These are phyloP conservation scores for Acanthis flammea DNA, from an alignment of 2,797 vertebrate genomes.

Conservation along the genomic window DNA sequence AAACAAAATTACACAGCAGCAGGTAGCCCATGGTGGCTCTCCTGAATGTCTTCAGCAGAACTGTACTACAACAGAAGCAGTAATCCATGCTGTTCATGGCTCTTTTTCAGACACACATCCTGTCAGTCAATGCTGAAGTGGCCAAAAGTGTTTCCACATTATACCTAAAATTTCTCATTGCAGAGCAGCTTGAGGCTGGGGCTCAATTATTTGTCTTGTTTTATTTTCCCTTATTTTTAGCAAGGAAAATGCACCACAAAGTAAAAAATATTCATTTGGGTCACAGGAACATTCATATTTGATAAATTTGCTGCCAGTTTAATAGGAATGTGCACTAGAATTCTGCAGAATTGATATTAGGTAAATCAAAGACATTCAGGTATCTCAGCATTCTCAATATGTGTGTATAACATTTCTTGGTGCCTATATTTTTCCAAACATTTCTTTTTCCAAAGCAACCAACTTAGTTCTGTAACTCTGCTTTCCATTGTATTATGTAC, in stretches of 20 bases:
- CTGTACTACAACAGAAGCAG: background rate
- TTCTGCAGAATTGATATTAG: background rate
- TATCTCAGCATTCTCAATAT: background rate
- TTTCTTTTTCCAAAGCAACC: background rate
- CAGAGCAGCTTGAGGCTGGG: background rate
- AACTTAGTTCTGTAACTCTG: background rate
- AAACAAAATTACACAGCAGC: slow-evolving; percentile 5
- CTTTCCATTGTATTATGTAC: background rate
- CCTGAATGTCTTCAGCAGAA: background rate
- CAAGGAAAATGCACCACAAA: background rate
- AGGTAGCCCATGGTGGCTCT: background rate
- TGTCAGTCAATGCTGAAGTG: slow-evolving; percentile 1
- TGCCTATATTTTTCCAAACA: background rate
- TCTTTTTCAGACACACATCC: background rate
- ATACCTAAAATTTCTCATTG: background rate
- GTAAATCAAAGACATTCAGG: background rate
- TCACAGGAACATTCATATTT: background rate
- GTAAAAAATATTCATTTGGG: background rate
- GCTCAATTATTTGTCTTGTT: background rate
- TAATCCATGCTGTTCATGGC: background rate
- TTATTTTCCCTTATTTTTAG: slow-evolving; percentile 8
- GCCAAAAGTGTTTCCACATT: background rate
- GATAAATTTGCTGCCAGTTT: background rate
- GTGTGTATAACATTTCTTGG: background rate
- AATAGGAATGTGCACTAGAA: background rate